These are phyloP conservation scores for Leptopilina boulardi DNA, from an alignment of 1,140 invertebrate species.

Conservation along the genomic window DNA sequence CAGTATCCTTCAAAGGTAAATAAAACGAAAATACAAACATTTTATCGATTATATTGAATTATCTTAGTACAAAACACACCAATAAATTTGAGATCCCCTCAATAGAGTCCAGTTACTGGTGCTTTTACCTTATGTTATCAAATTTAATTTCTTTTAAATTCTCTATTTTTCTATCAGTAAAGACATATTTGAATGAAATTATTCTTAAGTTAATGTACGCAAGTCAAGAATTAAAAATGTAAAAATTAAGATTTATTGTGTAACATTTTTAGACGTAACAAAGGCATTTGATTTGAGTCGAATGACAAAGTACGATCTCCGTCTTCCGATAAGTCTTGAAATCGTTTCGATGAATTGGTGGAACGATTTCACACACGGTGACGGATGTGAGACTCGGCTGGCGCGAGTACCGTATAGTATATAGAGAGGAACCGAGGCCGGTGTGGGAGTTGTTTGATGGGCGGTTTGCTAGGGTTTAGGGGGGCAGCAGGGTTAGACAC, in stretches of 20 bases:
- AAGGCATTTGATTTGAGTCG: neutral
- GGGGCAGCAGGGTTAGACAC: constrained; percentile 20
- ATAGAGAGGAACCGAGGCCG: constrained; percentile 11
- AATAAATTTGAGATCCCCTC: too few species aligned
- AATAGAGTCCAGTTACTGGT: too few species aligned
- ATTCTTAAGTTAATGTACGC: too few species aligned
- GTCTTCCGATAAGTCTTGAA: neutral
- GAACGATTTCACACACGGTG: constrained; percentile 30
- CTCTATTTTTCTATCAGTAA: too few species aligned
- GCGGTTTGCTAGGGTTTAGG: neutral
- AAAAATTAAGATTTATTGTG: neutral
- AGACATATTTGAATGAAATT: too few species aligned
- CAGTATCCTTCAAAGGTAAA: too few species aligned
- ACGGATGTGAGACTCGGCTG: constrained; percentile 14
- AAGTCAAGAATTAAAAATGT: too few species aligned
- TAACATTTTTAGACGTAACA: neutral
- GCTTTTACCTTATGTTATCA: too few species aligned
- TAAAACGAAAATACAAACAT: too few species aligned
- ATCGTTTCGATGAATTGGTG: constrained; percentile 3
- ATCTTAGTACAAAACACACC: too few species aligned
- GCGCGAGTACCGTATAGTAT: neutral
- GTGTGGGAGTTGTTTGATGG: constrained; percentile 8
- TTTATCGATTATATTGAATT: too few species aligned
- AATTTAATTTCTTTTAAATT: too few species aligned
- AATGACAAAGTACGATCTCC: constrained; percentile 1